Percentiles rank a stretch among this genome's conserved stretches.
phyloP scores from a whole-genome alignment of 2,888 invertebrate genomes.

The Calliphora vomitoria region DNA sequence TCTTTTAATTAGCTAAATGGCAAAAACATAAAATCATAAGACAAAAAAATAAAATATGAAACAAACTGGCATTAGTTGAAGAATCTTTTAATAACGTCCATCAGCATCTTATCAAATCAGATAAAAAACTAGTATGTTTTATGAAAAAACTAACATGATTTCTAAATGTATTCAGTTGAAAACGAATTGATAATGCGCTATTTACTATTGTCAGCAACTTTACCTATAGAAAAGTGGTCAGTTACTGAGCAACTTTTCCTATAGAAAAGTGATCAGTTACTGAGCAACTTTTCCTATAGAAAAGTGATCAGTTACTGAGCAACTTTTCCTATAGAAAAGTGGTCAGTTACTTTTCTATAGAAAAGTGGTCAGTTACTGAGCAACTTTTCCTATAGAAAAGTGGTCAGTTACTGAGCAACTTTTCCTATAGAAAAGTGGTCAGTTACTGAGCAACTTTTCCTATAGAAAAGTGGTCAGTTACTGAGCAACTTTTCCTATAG shows the following conservation, averaged over 20 bases:
- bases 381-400: neutral
- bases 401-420: neutral
- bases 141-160: neutral
- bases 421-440: neutral
- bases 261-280: neutral
- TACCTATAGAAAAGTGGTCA: too few species aligned
- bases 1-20: constrained; percentile 60
- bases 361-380: neutral
- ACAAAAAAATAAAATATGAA: constrained; percentile 21
- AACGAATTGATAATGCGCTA: constrained; percentile 1
- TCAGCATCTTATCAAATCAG: constrained; percentile 55
- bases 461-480: neutral
- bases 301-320: neutral
- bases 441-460: neutral
- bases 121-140: constrained; percentile 8
- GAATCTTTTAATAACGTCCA: constrained; percentile 46
- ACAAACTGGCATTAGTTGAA: constrained; percentile 15
- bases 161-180: neutral
- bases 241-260: too few species aligned
- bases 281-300: neutral
- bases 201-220: neutral
- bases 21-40: constrained; percentile 19
- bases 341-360: neutral
- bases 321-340: neutral
- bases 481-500: neutral